Evolutionary conservation across 2,113 vertebrate genomes (phyloP), one percentile per base, ranked within the genome.

Genomic region (Halichoeres trimaculatus): DNA sequence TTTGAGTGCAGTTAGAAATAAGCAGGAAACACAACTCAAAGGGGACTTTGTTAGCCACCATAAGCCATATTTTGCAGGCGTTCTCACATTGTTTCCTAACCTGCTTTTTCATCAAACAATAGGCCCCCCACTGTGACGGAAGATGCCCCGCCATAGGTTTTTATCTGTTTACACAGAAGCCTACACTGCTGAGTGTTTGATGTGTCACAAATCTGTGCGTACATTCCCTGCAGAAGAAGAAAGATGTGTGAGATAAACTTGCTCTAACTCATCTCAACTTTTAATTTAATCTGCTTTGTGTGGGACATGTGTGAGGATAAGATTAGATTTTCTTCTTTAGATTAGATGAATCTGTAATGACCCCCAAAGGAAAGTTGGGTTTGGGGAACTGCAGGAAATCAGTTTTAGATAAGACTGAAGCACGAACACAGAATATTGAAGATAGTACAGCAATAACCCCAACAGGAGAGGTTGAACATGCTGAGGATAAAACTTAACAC

Each of bases 41-140:
- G 57, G 53, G 61, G 47, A 53, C 70, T 86, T 83, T 83, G 62
- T 75, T 87, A 48, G 47, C 43, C 48, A 50, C 14, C 19, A 35
- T 34, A 10, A 40, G n/a, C 70, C 61, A 75, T 61, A 38, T 61
- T 34, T 82, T 72, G 64, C 45, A 41, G 50, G 0, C 43, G 64
- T 67, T 64, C 41, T 63, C 38, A 30, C 61, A 72, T 74, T 69
- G 55, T 71, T 85, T 88, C 88, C 86, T 85, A 22, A 86, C 80
- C 64, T 62, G 43, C 57, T 43, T 63, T 62, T 73, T 76, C 65
- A 26, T 67, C 70, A 77, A 79, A 90, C 90, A 92, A 88, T 85
- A 64, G 74, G 56, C 55, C 81, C 85, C 80, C 82, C 57, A 73
- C 35, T 54, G 52, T 48, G 79, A 65, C 47, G 67, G 67, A 78